Evolutionary conservation across 2,888 invertebrate species (phyloP), one percentile per base, ranked within the genome.

Genomic region (Galeopsomyia nigrocyanea): DNA sequence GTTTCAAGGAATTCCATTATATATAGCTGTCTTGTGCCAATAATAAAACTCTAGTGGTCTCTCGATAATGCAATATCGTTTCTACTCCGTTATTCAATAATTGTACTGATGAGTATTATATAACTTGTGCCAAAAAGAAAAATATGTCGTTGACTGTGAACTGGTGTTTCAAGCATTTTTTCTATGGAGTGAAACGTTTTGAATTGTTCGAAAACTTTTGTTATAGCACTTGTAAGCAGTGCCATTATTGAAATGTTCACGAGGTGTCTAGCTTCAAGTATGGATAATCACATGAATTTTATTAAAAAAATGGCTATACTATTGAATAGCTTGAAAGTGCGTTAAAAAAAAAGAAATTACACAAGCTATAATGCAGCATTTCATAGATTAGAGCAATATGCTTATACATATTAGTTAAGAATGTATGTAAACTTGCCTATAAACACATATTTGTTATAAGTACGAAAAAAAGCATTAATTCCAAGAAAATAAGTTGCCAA

Each of bases 191-290:
- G 21, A 31, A 31, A 31, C 31, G 1, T 61, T 31, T 71, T 17
- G 7, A 65, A 49, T 71, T 47, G 21, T 60, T 51, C 17, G 62
- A 51, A 71, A 67, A 62, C 62, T 71, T 60, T 67, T 62, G 67
- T 31, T 10, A 17, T 51, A 31, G 17, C 51, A 47, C 9, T 22
- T 57, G 22, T 51, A n/a, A 70, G 39, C 21, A n/a, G 51, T 60
- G 65, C 58, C 47, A 71, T 71, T 65, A 22, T 60, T 57, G n/a
- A 60, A 47, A 49, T 58, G 39, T 16, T 71, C 17, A 31, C 19
- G 2, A 57, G 10, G 39, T 21, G 14, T 57, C 56, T 46, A 69
- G 56, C 26, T 50, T 13, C 16, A 14, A 39, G 3, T 17, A 60
- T 21, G 14, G 7, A 60, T 60, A 46, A 10, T 26, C 1, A 19